phyloP scores from a whole-genome alignment of 2,113 vertebrate species.

The Uropsilus gracilis region DNA sequence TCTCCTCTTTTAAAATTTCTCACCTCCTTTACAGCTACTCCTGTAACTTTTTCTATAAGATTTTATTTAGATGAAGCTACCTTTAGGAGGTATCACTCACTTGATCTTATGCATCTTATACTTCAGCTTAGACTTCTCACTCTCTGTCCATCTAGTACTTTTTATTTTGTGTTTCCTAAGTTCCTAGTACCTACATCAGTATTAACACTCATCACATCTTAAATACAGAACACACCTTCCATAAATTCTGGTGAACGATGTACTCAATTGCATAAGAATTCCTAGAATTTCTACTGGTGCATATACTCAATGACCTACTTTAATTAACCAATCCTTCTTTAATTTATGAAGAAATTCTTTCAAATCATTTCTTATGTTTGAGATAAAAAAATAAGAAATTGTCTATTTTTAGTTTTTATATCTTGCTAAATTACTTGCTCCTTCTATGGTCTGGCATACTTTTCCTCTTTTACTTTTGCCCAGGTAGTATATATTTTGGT shows the following conservation, averaged over 20 bases:
- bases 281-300: neutral
- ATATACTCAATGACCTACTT: neutral
- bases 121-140: no score
- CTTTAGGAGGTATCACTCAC: neutral
- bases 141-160: neutral
- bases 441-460: neutral
- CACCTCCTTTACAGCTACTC: neutral
- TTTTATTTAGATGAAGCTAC: neutral
- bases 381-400: neutral
- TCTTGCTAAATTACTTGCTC: neutral
- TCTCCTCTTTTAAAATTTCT: neutral
- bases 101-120: no score
- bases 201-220: neutral
- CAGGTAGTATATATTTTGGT: neutral
- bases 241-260: neutral
- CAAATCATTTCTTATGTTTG: neutral
- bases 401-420: neutral
- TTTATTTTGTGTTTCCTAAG: neutral
- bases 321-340: constrained; percentile 6
- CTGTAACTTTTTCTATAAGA: neutral
- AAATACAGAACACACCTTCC: neutral
- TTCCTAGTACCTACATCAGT: neutral
- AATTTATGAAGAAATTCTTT: neutral
- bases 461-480: neutral
- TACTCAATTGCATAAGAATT: neutral